Evolutionary conservation across 2,888 invertebrate species (phyloP).

Genomic region (Dinocampus coccinellae): DNA sequence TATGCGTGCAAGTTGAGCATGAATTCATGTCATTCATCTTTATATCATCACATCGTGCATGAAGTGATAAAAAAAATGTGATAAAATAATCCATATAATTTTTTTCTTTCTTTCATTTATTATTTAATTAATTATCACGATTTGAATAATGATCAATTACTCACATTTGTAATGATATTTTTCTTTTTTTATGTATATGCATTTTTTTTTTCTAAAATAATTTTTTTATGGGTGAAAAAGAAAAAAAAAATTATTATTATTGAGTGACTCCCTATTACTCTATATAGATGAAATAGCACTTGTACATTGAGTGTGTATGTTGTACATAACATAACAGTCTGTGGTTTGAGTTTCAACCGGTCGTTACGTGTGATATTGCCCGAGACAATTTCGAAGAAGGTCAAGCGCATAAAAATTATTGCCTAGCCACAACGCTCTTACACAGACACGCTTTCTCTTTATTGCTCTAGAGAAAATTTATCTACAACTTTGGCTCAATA

Average conservation of each 20-base stretch:
- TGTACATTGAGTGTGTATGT: conserved; percentile 46
- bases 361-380: conserved; percentile 44
- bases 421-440: conserved; percentile 16
- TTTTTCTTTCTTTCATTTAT: no score
- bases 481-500: neutral
- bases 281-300: conserved; percentile 1
- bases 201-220: conserved; percentile 33
- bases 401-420: conserved; percentile 37
- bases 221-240: no score
- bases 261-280: conserved; percentile 29
- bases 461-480: neutral
- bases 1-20: neutral
- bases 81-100: no score
- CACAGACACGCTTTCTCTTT: conserved; percentile 1
- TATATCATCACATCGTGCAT: no score
- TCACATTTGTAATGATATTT: neutral
- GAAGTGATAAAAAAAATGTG: no score
- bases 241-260: no score
- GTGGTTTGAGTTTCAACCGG: conserved; percentile 19
- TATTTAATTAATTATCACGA: no score
- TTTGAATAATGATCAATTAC: no score
- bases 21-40: neutral
- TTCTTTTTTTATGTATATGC: conserved; percentile 24
- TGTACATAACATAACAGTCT: conserved; percentile 42
- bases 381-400: conserved; percentile 36